Conservation (phyloP, 2,113 vertebrate species). For the Narcine bancroftii region DNA sequence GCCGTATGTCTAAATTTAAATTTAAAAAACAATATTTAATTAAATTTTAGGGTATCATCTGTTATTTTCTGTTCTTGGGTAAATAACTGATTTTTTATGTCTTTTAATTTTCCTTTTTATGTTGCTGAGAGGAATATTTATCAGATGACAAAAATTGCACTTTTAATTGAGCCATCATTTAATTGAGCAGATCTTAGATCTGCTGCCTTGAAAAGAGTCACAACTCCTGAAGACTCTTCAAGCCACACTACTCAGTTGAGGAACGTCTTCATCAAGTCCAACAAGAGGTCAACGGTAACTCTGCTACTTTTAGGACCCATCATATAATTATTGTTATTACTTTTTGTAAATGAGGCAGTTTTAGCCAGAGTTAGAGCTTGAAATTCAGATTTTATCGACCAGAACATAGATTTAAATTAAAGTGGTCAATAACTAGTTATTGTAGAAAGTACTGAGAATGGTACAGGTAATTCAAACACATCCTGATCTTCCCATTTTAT, state of each 20-base stretch:
- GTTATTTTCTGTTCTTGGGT: background rate
- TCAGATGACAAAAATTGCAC: background rate
- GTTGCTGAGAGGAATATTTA: background rate
- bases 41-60: background rate
- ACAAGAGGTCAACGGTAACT: no score
- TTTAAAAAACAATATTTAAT: background rate
- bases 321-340: no score
- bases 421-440: background rate
- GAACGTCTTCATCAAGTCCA: no score
- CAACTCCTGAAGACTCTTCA: background rate
- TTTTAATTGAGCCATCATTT: background rate
- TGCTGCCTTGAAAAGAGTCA: background rate
- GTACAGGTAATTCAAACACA: background rate
- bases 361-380: background rate
- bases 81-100: background rate
- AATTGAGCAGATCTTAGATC: background rate
- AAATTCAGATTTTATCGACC: background rate
- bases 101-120: background rate
- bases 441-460: background rate
- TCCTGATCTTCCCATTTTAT: background rate
- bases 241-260: background rate
- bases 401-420: background rate
- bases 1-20: no score
- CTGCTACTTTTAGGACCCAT: no score
- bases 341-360: background rate